Evolutionary conservation across 2,113 vertebrate species (phyloP), one percentile per base, ranked within the genome.

Genomic region (Phalacrocorax pelagicus): DNA sequence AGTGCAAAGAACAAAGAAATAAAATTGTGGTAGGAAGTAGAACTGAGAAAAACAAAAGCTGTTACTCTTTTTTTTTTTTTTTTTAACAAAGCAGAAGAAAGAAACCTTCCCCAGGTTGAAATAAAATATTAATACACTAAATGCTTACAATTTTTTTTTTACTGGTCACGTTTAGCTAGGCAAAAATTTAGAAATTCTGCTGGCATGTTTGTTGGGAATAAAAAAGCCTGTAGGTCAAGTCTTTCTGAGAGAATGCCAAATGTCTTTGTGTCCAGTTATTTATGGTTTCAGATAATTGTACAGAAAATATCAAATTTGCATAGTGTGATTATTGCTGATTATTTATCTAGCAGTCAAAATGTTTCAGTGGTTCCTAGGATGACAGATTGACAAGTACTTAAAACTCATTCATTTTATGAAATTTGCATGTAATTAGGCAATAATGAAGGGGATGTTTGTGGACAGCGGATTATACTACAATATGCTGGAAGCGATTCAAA

Each of bases 271-370:
- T 99, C 99, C 98, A 96, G 98, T 98, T 99, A 99, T 99, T 99
- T 99, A 99, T 99, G 99, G 99, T 98, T 98, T 98, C 98, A 98
- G 98, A 98, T 99, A 99, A 99, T 99, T 99, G 99, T 99, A 99
- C 98, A 98, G 99, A 99, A 99, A 99, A 99, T 99, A 99, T 99
- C 99, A 99, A 99, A 99, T 99, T 99, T 99, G 99, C 99, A 99
- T 99, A 99, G 98, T 98, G 98, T 99, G 99, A 99, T 99, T 99
- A 99, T 99, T 99, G 99, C 99, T 99, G 99, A 99, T 99, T 99
- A 99, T 99, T 99, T 99, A 99, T 99, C 98, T 98, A 98, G 98
- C 98, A 99, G 98, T 99, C 99, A 99, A 98, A 98, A 99, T 99
- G 98, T 99, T 99, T 99, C 99, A 99, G 99, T 99, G 99, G 99